Evolutionary conservation across 2,797 vertebrate genomes (phyloP).

Genomic region (Phaenicophaeus curvirostris): DNA sequence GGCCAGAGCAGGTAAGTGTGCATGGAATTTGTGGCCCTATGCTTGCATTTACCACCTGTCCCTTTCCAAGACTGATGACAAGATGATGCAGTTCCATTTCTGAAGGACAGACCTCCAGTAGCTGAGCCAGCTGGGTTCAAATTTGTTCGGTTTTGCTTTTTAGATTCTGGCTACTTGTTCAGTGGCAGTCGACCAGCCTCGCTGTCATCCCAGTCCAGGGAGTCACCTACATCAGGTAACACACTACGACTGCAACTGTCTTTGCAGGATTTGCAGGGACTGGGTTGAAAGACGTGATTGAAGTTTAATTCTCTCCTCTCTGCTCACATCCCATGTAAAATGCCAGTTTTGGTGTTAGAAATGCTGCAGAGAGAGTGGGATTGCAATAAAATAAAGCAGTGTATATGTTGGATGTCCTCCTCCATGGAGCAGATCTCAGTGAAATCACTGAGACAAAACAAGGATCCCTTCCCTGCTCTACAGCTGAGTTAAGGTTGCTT

Average conservation of each 20-base stretch:
- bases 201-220: conserved; percentile 77
- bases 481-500: neutral
- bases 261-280: neutral
- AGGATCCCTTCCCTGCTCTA: neutral
- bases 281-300: neutral
- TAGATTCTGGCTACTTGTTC: conserved; percentile 94
- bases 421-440: neutral
- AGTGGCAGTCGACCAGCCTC: conserved; percentile 91
- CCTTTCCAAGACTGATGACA: neutral
- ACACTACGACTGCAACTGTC: fast-evolving
- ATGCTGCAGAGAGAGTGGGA: neutral
- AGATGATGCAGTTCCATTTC: neutral
- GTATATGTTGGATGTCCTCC: neutral
- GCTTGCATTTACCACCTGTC: neutral
- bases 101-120: neutral
- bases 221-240: conserved; percentile 87
- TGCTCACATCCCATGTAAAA: neutral
- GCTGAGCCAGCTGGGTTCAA: neutral
- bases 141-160: neutral
- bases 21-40: fast-evolving
- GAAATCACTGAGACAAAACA: neutral
- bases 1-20: conserved; percentile 83
- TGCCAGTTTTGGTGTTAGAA: neutral
- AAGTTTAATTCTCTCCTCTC: neutral
- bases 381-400: neutral